A percentile compares a stretch with the other conserved stretches of the same genome.
Evolutionary conservation across 2,797 vertebrate species (phyloP).

Genomic region (Fratercula arctica): DNA sequence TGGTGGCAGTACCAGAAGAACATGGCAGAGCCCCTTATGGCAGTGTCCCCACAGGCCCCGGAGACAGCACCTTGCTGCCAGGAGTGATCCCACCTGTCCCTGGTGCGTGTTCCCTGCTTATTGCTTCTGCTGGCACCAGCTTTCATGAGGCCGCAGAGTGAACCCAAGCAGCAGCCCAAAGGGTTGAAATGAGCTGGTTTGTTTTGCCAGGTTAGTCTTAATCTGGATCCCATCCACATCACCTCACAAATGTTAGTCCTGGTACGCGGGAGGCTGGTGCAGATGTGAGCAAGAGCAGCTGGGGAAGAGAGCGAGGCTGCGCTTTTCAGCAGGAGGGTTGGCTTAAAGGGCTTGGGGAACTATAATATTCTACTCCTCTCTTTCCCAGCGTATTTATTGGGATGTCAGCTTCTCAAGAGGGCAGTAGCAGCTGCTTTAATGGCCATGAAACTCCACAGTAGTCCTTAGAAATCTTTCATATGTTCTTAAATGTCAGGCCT

Average conservation of each 20-base stretch:
- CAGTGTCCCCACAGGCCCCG: too few species aligned
- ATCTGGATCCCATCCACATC: conserved; percentile 32
- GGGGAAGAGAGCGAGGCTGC: not conserved
- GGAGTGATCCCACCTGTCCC: not conserved
- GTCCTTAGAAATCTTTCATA: conserved; percentile 41
- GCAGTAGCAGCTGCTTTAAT: conserved; percentile 49
- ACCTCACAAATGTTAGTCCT: conserved; percentile 13
- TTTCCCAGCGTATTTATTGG: conserved; percentile 31
- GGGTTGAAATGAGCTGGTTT: not conserved
- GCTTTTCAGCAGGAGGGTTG: not conserved
- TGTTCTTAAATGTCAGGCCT: conserved; percentile 15
- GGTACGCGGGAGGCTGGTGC: not conserved
- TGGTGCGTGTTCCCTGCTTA: rapidly evolving
- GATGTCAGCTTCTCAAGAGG: conserved; percentile 45
- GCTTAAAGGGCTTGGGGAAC: not conserved
- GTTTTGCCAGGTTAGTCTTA: not conserved
- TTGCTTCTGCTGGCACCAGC: not conserved
- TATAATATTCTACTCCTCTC: not conserved
- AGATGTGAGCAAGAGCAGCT: conserved; percentile 39
- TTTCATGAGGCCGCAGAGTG: not conserved
- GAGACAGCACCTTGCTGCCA: not conserved
- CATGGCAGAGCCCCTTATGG: not conserved
- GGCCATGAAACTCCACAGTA: conserved; percentile 43
- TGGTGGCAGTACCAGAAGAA: not conserved
- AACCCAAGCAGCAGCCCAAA: not conserved